These are phyloP conservation scores for Vicugna pacos DNA, from an alignment of 2,113 vertebrate species.

Conservation along the genomic window DNA sequence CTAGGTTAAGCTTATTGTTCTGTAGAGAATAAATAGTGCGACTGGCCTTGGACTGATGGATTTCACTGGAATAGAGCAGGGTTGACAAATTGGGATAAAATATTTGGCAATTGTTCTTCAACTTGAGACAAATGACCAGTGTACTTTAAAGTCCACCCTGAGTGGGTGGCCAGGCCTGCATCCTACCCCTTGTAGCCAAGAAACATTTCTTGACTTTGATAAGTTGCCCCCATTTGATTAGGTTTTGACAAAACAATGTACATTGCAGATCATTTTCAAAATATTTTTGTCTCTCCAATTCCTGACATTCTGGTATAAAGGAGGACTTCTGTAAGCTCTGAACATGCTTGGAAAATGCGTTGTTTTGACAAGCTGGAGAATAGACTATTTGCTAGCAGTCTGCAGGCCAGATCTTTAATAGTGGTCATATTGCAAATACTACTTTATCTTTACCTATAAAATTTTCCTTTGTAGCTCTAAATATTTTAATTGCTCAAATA, in stretches of 20 bases:
- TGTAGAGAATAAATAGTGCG: slow-evolving; percentile 54
- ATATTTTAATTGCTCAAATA: neutral
- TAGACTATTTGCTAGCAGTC: neutral
- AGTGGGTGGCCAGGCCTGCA: slow-evolving; percentile 53
- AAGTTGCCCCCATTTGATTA: slow-evolving; percentile 29
- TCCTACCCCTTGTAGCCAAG: neutral
- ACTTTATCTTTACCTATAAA: slow-evolving; percentile 39
- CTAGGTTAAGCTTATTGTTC: slow-evolving; percentile 70
- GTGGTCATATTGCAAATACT: neutral
- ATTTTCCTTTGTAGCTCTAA: slow-evolving; percentile 4
- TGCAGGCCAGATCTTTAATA: neutral
- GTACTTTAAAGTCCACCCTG: slow-evolving; percentile 47
- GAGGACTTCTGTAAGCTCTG: neutral
- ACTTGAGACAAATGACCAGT: slow-evolving; percentile 69
- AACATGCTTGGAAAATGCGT: slow-evolving; percentile 40
- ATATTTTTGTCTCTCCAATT: slow-evolving; percentile 43
- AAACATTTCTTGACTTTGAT: slow-evolving; percentile 63
- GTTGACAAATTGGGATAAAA: slow-evolving; percentile 74
- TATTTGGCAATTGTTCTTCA: slow-evolving; percentile 72
- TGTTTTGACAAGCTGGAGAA: slow-evolving; percentile 55
- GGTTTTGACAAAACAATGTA: slow-evolving; percentile 48
- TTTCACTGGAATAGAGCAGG: slow-evolving; percentile 59
- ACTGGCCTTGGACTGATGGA: slow-evolving; percentile 54
- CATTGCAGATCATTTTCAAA: slow-evolving; percentile 58
- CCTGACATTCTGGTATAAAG: slow-evolving; percentile 28